These are phyloP conservation scores for Pogoniulus pusillus DNA, from an alignment of 2,797 vertebrate genomes.

Conservation along the genomic window DNA sequence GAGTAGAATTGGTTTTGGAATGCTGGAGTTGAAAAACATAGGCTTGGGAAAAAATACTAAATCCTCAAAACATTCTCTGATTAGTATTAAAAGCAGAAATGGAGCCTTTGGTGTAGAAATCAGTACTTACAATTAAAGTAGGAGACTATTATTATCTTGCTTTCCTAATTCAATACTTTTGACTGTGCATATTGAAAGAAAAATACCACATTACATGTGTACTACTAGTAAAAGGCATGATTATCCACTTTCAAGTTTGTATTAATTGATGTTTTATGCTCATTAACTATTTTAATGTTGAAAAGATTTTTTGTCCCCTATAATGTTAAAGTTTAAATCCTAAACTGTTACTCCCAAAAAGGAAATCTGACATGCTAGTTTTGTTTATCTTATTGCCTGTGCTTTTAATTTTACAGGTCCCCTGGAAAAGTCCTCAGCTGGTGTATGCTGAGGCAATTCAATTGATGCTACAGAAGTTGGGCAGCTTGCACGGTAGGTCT, in stretches of 20 bases:
- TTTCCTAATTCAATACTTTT: background rate
- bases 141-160: background rate
- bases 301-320: background rate
- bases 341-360: background rate
- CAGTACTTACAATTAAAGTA: conserved; percentile 27
- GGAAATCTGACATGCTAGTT: background rate
- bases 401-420: background rate
- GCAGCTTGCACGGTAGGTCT: background rate
- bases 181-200: conserved; percentile 5
- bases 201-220: background rate
- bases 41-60: background rate
- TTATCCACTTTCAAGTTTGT: background rate
- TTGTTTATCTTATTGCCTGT: background rate
- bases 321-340: background rate
- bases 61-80: background rate
- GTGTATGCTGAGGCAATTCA: background rate
- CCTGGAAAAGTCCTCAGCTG: background rate
- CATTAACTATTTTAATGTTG: conserved; percentile 16
- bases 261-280: background rate
- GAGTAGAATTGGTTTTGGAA: background rate
- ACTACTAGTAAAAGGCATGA: background rate
- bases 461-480: background rate
- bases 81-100: background rate
- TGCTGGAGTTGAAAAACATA: background rate
- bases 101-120: background rate